These are phyloP conservation scores for Egretta garzetta DNA, from an alignment of 2,113 vertebrate species.

Conservation along the genomic window DNA sequence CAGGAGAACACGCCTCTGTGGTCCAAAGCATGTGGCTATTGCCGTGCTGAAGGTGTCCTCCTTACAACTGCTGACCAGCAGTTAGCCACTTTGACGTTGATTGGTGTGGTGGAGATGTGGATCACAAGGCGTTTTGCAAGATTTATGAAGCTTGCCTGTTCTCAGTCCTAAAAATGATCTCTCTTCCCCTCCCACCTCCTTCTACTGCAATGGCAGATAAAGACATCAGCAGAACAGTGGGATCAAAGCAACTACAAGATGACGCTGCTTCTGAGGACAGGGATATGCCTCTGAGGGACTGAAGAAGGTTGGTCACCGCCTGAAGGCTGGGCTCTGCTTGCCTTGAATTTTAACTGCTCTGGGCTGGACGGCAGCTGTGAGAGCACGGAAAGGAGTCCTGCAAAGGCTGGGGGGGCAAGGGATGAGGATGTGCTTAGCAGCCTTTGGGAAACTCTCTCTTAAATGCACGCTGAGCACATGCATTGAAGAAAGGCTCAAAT, in stretches of 20 bases:
- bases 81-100: background rate
- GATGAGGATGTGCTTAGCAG: background rate
- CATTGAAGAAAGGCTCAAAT: background rate
- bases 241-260: background rate
- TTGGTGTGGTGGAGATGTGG: background rate
- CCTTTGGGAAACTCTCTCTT: background rate
- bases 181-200: background rate
- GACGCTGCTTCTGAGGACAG: background rate
- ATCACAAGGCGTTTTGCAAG: background rate
- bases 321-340: background rate
- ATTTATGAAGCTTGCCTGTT: background rate
- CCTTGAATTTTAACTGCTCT: background rate
- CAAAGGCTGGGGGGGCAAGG: background rate
- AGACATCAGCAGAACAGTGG: background rate
- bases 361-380: background rate
- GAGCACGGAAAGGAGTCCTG: background rate
- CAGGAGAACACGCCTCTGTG: background rate
- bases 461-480: background rate
- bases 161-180: background rate
- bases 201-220: background rate
- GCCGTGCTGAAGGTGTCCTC: background rate
- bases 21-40: background rate
- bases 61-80: background rate
- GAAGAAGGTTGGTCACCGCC: background rate
- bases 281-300: background rate